Evolutionary conservation across 92 coral and sea anemone genomes (phyloP).

Genomic region (Blastomussa wellsi): DNA sequence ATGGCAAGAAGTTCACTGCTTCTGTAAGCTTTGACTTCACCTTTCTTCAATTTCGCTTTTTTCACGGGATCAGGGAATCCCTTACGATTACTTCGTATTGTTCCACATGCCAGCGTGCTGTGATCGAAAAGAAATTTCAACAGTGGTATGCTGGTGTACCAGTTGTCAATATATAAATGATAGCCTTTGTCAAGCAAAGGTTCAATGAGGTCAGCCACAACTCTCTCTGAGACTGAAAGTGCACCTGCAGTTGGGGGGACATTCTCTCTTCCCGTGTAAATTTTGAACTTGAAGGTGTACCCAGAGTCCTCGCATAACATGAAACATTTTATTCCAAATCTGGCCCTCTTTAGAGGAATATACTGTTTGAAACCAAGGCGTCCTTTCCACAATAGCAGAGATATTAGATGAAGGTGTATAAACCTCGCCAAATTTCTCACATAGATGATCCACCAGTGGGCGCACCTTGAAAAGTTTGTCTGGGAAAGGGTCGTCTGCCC

Average conservation of each 20-base stretch:
- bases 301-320: too few relatives aligned
- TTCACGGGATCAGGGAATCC: conserved; percentile 41
- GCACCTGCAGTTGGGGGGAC: conserved; percentile 2
- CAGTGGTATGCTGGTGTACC: conserved; percentile 29
- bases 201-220: conserved; percentile 36
- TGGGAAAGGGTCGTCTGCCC: too few relatives aligned
- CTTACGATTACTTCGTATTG: conserved; percentile 20
- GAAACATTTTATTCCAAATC: too few relatives aligned
- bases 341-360: too few relatives aligned
- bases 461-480: too few relatives aligned
- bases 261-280: conserved; percentile 19
- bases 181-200: conserved; percentile 42
- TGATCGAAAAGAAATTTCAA: not conserved
- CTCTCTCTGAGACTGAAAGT: conserved; percentile 30
- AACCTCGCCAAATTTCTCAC: too few relatives aligned
- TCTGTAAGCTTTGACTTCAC: not conserved
- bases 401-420: too few relatives aligned
- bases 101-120: conserved; percentile 24
- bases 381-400: too few relatives aligned
- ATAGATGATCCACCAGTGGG: too few relatives aligned
- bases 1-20: not conserved
- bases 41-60: conserved; percentile 22
- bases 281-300: too few relatives aligned
- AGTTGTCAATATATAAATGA: conserved; percentile 39
- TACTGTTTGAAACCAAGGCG: too few relatives aligned